Base-by-base conservation (phyloP, 2,888 invertebrate species). In the Mythimna lalbum region DNA sequence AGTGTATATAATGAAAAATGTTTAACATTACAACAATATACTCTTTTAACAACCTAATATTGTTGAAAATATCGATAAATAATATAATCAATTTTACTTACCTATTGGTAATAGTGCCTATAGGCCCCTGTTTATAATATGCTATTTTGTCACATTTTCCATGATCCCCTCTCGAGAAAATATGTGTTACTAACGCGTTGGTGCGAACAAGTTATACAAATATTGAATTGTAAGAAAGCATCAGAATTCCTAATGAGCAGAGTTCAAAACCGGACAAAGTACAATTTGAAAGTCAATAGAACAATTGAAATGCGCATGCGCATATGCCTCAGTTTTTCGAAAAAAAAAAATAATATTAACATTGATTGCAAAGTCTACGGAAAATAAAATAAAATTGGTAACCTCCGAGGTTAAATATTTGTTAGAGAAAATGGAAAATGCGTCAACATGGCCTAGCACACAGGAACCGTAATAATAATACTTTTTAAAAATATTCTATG, bases 41-140 rank as follows among this genome's bases (percentile, higher is more conserved):
- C 55, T 71, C 59, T 65, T 70, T 65, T 79, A 66, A 60, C 39
- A 78, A 78, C 70, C 69, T 65, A 73, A 69, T 69, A 68, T 79
- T 68, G 73, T 56, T 73, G 73, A 80, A 84, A 61, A 77, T 73
- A 70, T 57, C 65, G 62, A 60, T 71, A 70, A 76, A 62, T 67
- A 76, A 65, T 61, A 71, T 64, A 63, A 74, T 59, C 39, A 76
- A 77, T 64, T 57, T 62, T 79, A 82, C 82, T 84, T 84, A 84
- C 84, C 73, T 84, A 84, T 49, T 72, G 81, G 79, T 82, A 84
- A 78, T 69, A 75, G 65, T 76, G 62, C 47, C 52, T 76, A 65
- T n/a, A 59, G 55, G 31, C 1, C 7, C 50, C 27, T 53, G 50
- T 19, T n/a, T 39, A 10, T 31, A 70, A 27, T 6, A 31, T 57